These are phyloP conservation scores for Corythornis leucogaster DNA, from an alignment of 2,797 vertebrate species.

Conservation along the genomic window DNA sequence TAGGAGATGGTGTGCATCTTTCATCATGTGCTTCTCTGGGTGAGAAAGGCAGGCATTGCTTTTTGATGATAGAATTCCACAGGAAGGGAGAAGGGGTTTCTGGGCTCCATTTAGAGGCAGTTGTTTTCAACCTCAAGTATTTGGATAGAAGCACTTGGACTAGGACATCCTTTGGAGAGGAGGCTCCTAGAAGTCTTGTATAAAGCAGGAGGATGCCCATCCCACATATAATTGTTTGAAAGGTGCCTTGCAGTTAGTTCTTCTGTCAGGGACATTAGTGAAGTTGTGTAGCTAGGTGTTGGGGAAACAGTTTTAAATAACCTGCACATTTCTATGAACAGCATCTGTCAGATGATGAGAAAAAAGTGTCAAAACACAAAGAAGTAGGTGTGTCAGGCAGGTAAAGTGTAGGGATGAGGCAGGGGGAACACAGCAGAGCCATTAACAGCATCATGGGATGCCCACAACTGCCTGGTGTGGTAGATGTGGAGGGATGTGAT, in stretches of 20 bases:
- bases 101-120: background rate
- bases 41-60: background rate
- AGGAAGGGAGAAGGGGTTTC: background rate
- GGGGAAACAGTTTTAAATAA: background rate
- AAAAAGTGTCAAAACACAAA: background rate
- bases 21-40: background rate
- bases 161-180: background rate
- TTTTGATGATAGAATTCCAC: background rate
- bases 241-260: background rate
- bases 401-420: fast-evolving
- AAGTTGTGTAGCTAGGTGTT: background rate
- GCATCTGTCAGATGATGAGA: background rate
- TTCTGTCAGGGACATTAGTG: background rate
- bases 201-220: background rate
- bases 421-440: background rate
- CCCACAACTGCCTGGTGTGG: too few relatives aligned
- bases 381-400: background rate
- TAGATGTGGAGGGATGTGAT: background rate
- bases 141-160: background rate
- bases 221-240: background rate
- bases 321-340: background rate
- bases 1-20: background rate
- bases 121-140: background rate
- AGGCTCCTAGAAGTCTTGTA: background rate
- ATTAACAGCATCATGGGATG: background rate